Evolutionary conservation across 1,140 invertebrate genomes (phyloP), one percentile per base, ranked within the genome.

Genomic region (Dermatophagoides farinae): DNA sequence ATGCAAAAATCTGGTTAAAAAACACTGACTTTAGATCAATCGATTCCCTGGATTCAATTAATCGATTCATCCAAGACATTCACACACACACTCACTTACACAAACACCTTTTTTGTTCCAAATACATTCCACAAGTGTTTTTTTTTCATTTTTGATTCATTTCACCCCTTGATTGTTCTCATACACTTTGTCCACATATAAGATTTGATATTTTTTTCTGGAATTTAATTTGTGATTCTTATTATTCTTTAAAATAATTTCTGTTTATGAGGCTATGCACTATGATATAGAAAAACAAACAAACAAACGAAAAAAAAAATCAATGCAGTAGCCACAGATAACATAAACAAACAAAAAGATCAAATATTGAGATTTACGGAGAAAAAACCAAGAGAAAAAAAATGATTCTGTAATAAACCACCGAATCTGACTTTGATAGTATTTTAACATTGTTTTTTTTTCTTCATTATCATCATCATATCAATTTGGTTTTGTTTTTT

Each of bases 1-100:
- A 66, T 66, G 65, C 63, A 64, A 31, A 58, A 63, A 38, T 63
- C 62, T 41, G 65, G 65, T 16, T 58, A 55, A 55, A 9, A 44
- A 4, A 18, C 2, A 5, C n/a, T 6, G 11, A 43, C 1, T 43
- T 10, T 10, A 31, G 8, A 31, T n/a, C 31, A 31, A 31, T 4
- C 31, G 8, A 31, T n/a, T n/a, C n/a, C n/a, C n/a, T n/a, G n/a
- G n/a, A n/a, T n/a, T n/a, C n/a, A n/a, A n/a, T n/a, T n/a, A n/a
- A n/a, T n/a, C n/a, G n/a, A n/a, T n/a, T n/a, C 43, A n/a, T 12
- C 43, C 18, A 47, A 47, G 6, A 1, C 46, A 47, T 4, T 4
- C 46, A 47, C 46, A 47, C 46, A 47, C 46, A 47, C 46, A 47
- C 46, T 4, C 46, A 47, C 46, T 4, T 47, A 2, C 1, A 20